phyloP scores from a whole-genome alignment of 2,888 invertebrate species.

The Sisyra nigra region DNA sequence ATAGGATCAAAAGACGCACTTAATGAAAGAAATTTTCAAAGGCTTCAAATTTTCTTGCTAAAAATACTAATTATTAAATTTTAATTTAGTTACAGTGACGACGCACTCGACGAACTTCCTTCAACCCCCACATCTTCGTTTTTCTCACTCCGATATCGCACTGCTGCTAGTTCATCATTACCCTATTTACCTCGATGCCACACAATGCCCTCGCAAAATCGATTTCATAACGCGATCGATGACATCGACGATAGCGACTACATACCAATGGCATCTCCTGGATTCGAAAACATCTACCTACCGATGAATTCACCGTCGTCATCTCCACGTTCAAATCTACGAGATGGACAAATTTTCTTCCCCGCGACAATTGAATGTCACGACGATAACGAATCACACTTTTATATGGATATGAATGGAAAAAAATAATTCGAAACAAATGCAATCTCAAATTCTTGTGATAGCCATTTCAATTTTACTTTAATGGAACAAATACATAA shows the following conservation, averaged over 20 bases:
- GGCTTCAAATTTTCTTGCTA: no score
- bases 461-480: neutral
- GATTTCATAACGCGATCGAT: slow-evolving; percentile 22
- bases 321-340: neutral
- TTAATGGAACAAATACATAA: neutral
- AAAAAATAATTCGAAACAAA: no score
- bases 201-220: slow-evolving; percentile 22
- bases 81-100: slow-evolving; percentile 8
- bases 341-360: slow-evolving; percentile 8
- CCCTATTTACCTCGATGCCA: slow-evolving; percentile 21
- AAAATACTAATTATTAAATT: no score
- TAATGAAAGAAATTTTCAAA: no score
- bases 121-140: slow-evolving; percentile 7
- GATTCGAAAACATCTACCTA: slow-evolving; percentile 11
- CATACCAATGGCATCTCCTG: slow-evolving; percentile 9
- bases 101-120: slow-evolving; percentile 7
- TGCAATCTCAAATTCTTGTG: no score
- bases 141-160: slow-evolving; percentile 3
- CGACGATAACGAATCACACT: neutral
- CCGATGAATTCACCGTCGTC: neutral
- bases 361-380: slow-evolving; percentile 16
- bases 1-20: no score
- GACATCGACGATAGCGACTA: slow-evolving; percentile 17
- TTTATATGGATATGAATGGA: slow-evolving; percentile 8
- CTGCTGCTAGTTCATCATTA: slow-evolving; percentile 6